Base-by-base conservation (phyloP, 2,113 vertebrate species). In the Empidonax alnorum region DNA sequence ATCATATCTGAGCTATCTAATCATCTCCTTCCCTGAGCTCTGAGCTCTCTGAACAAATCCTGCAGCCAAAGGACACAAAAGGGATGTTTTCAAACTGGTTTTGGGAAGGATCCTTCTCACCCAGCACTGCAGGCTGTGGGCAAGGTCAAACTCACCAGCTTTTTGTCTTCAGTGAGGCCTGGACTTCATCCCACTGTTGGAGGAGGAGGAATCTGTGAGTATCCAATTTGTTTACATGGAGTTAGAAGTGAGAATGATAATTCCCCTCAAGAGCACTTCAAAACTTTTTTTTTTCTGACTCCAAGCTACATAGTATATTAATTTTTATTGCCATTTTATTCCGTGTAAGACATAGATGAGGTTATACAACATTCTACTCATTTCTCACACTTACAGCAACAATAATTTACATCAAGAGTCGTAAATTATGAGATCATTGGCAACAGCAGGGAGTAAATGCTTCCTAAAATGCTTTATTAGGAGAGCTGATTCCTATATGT, bases 141-240 rank as follows among this genome's bases (percentile, higher is more conserved):
- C 37, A 33, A 67, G 42, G 28, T 19, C 65, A 31, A 8, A 14
- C 2, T 55, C 33, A 12, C 5, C 44, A 33, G 3, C 6, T 7
- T 44, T 30, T 12, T 59, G 16, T 44, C 44, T 63, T 75, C 25
- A 39, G 20, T 17, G 23, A 37, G 44, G 44, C 49, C 39, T 41
- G 62, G 35, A n/a, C 1, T 46, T 71, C 58, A 46, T 12, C 35
- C 39, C 33, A 2, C 24, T 31, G 50, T 69, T 46, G 55, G 46
- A 66, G 44, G 42, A 27, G 3, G 10, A 59, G 74, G 52, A 53
- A 74, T 18, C 59, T 69, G 72, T 25, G 68, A 59, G 55, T 50
- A 35, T 6, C 35, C 16, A 2, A 0, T 44, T 55, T 61, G 6
- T 76, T 91, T 49, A 9, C 17, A 0, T 4, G 11, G 28, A 8